These are phyloP conservation scores for Cacatua alba DNA, from an alignment of 2,113 vertebrate genomes.

Conservation along the genomic window DNA sequence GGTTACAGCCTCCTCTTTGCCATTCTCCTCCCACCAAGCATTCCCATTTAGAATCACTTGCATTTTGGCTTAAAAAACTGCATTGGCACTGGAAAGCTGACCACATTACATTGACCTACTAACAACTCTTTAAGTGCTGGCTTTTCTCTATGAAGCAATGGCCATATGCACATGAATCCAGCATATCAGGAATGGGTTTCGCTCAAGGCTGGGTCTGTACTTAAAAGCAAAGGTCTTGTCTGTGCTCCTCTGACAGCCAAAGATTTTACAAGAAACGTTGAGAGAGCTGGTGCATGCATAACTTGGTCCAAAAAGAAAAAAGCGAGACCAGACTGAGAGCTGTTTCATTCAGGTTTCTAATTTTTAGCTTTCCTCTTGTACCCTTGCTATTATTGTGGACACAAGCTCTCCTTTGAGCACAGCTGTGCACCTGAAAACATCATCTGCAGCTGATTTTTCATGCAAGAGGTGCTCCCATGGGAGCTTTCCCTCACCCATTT, in stretches of 20 bases:
- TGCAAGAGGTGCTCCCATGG: background rate
- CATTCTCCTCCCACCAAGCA: background rate
- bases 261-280: background rate
- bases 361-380: background rate
- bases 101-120: accelerated
- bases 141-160: background rate
- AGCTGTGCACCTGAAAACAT: conserved; percentile 25
- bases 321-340: background rate
- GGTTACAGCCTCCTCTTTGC: background rate
- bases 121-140: background rate
- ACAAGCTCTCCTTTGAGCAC: background rate
- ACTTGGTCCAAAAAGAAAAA: background rate
- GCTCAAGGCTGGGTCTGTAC: background rate
- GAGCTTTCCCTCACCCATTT: background rate
- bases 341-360: background rate
- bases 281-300: background rate
- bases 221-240: background rate
- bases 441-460: background rate
- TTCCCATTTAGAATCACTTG: background rate
- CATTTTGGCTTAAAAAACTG: background rate
- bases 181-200: background rate
- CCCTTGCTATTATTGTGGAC: background rate
- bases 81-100: background rate
- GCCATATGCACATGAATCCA: background rate
- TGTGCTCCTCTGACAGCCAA: background rate